phyloP scores from a whole-genome alignment of 1,140 invertebrate species.

The Saccostrea glomerata region DNA sequence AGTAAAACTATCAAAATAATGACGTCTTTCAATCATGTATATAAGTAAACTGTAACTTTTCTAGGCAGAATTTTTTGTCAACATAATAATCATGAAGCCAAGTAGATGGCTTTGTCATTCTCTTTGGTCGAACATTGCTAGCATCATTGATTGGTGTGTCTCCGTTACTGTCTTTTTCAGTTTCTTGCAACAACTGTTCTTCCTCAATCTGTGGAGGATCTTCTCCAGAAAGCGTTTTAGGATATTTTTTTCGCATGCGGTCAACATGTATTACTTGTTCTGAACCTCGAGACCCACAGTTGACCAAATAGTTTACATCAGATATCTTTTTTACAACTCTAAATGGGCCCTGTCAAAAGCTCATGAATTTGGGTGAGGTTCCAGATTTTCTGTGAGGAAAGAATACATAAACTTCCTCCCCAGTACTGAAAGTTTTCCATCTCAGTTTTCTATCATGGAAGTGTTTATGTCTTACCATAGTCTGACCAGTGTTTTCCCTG shows the following conservation, averaged over 20 bases:
- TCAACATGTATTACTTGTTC: constrained; percentile 13
- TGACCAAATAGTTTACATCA: not conserved
- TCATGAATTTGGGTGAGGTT: constrained; percentile 35
- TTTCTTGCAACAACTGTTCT: no score
- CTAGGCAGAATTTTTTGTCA: no score
- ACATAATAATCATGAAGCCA: no score
- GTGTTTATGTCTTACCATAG: constrained; percentile 22
- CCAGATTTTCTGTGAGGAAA: not conserved
- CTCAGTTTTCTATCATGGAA: constrained; percentile 12
- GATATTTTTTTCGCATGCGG: not conserved
- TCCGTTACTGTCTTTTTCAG: no score
- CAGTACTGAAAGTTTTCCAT: constrained; percentile 8
- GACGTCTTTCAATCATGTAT: no score
- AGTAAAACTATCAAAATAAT: no score
- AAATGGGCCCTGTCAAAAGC: constrained; percentile 44
- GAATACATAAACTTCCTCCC: constrained; percentile 39
- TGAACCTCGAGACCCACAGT: not conserved
- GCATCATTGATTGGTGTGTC: no score
- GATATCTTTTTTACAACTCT: not conserved
- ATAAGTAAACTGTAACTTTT: no score
- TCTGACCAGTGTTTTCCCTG: constrained; percentile 1
- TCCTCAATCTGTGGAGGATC: not conserved
- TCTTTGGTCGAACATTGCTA: no score
- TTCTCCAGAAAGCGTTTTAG: not conserved
- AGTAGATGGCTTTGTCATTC: no score